Base-by-base conservation (phyloP, 2,113 vertebrate species). In the Callocephalon fimbriatum region DNA sequence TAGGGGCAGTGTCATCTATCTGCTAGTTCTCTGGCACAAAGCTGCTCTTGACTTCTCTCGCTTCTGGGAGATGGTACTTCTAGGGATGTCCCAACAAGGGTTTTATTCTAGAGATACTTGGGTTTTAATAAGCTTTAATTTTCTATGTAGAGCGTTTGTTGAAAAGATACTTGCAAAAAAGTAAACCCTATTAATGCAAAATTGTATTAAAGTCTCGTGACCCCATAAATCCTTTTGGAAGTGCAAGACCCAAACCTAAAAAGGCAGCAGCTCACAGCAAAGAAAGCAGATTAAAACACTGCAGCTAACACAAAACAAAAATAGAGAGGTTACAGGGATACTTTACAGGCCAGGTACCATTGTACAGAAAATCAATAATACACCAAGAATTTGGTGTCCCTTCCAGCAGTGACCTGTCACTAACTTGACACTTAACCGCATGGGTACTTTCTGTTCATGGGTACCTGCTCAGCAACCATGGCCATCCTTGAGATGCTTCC, bases 401-500 rank as follows among this genome's bases (percentile, higher is more conserved):
- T 61, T 37, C 14, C 6, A 8, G 23, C 42, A 35, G 20, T 83
- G 32, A 53, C 59, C 6, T 59, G 42, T 47, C 32, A 18, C 26
- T 58, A 40, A 31, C 42, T 11, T 44, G 31, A 12, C 4, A 7
- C 20, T 79, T 21, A 53, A 7, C 29, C 2, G 0, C 38, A 1
- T 50, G 35, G 50, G 44, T 65, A 10, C 14, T 37, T 63, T 20
- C 6, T 78, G 20, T n/a, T 51, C 31, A 13, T 3, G 3, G 22
- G n/a, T 66, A 20, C 61, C 50, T 8, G 15, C 66, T 76, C 38
- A 59, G 53, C 59, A 35, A 15, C 81, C 23, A 6, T 25, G 18
- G 4, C 66, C 42, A 4, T 29, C 11, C 50, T 38, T 20, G 22
- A 40, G 66, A 25, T 22, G 31, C 10, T 68, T 67, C 68, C 54